phyloP scores from a whole-genome alignment of 2,113 vertebrate species.

The Chelonoidis abingdonii region DNA sequence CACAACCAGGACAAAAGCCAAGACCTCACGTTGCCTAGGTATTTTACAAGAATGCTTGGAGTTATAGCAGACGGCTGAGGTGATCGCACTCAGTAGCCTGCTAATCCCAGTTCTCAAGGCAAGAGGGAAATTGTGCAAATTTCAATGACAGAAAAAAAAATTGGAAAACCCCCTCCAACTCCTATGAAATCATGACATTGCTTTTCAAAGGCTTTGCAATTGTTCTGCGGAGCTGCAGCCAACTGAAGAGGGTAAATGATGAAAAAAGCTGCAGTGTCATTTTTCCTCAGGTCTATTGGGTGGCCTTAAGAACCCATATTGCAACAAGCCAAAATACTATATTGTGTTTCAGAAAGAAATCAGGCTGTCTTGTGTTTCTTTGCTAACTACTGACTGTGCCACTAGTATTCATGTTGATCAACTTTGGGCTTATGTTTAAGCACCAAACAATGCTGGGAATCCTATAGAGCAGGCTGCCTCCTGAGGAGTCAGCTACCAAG shows the following conservation, averaged over 20 bases:
- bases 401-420: accelerated
- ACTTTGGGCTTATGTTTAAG: accelerated
- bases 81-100: background rate
- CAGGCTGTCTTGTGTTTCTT: background rate
- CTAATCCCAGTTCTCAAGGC: conserved; percentile 7
- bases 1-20: background rate
- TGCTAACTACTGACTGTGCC: background rate
- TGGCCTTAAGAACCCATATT: background rate
- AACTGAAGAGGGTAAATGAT: background rate
- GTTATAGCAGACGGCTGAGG: background rate
- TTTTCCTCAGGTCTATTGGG: background rate
- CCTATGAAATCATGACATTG: background rate
- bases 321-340: accelerated
- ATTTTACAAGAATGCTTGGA: background rate
- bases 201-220: background rate
- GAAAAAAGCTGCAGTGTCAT: background rate
- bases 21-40: background rate
- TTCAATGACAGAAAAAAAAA: background rate
- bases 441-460: accelerated
- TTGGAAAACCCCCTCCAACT: background rate
- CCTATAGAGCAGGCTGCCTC: background rate
- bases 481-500: background rate
- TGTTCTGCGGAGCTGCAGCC: background rate
- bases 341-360: background rate
- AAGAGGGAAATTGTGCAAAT: background rate